Conservation (phyloP, 2,797 vertebrate genomes). For the Chelonia mydas region DNA sequence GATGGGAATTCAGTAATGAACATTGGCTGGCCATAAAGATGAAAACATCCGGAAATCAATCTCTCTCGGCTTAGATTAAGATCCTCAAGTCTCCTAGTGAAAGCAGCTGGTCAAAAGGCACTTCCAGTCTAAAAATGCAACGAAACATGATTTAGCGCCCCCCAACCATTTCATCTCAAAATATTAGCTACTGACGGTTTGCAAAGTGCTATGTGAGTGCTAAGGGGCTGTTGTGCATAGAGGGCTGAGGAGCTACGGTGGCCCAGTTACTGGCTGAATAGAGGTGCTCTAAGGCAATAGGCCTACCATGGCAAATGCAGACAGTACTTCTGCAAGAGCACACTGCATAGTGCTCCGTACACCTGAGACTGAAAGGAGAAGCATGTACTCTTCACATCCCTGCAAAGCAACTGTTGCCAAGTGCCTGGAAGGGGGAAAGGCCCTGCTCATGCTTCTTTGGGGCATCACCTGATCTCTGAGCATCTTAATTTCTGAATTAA, state of each 20-base stretch:
- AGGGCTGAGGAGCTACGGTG: neutral
- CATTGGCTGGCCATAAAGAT: neutral
- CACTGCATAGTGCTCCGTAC: no score
- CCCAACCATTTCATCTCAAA: neutral
- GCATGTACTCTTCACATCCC: neutral
- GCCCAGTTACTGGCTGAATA: neutral
- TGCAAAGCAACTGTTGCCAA: neutral
- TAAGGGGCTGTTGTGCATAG: neutral
- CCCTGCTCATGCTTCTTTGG: neutral
- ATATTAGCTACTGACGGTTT: neutral
- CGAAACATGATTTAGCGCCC: neutral
- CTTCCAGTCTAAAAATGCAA: neutral
- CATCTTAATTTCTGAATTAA: neutral
- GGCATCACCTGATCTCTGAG: neutral
- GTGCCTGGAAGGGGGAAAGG: rapidly evolving
- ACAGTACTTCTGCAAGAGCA: neutral
- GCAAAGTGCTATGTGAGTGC: neutral
- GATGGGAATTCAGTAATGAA: slow-evolving; percentile 26
- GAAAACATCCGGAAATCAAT: neutral
- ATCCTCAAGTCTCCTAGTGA: neutral
- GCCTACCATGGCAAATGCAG: rapidly evolving
- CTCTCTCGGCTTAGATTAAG: neutral
- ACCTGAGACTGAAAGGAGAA: neutral
- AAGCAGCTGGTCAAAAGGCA: neutral
- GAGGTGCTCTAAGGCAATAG: neutral